Evolutionary conservation across 2,797 vertebrate species (phyloP).

Genomic region (Lagodon rhomboides): DNA sequence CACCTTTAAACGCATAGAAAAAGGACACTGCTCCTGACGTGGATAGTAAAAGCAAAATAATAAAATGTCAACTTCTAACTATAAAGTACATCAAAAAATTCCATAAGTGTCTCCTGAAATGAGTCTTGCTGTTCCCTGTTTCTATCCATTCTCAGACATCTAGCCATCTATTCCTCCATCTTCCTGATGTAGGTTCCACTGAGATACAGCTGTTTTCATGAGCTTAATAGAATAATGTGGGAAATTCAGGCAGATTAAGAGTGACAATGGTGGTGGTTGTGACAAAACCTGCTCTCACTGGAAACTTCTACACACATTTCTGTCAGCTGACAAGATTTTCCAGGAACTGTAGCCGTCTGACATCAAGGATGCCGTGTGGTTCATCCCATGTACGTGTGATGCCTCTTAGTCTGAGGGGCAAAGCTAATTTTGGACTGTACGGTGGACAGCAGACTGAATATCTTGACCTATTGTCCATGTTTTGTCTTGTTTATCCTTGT

Average conservation of each 20-base stretch:
- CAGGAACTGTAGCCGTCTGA: slow-evolving; percentile 8
- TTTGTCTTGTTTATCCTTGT: neutral
- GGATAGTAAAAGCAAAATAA: neutral
- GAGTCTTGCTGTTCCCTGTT: neutral
- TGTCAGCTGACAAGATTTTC: slow-evolving; percentile 55
- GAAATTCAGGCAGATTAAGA: neutral
- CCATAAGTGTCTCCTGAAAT: neutral
- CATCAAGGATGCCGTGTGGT: neutral
- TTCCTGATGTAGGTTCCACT: neutral
- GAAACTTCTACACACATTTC: slow-evolving; percentile 7
- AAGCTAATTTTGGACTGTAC: slow-evolving; percentile 7
- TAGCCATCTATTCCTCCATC: neutral
- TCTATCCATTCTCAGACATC: neutral
- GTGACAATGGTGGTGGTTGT: slow-evolving; percentile 21
- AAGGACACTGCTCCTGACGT: neutral
- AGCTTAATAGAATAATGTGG: slow-evolving; percentile 10
- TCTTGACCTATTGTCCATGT: neutral
- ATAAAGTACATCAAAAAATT: neutral
- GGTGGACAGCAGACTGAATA: neutral
- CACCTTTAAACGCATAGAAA: neutral
- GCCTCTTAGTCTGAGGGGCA: neutral
- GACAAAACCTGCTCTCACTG: neutral
- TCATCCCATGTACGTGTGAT: neutral
- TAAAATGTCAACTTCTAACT: neutral
- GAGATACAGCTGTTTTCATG: neutral